Base-by-base conservation (phyloP, 2,113 vertebrate genomes). In the Myrmecobius fasciatus region DNA sequence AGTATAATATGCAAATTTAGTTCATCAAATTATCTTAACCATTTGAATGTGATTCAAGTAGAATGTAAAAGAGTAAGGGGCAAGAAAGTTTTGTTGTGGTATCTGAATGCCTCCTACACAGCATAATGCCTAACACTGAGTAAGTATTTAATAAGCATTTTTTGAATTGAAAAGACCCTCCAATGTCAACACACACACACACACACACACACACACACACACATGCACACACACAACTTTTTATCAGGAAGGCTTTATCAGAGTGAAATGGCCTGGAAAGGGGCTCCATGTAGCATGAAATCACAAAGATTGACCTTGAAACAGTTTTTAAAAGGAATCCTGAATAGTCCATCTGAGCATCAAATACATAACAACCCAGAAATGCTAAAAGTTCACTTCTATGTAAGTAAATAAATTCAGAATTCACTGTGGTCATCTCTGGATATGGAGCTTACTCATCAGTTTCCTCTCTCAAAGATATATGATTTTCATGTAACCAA, bases 271-370 rank as follows among this genome's bases (percentile, higher is more conserved):
- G 93, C 95, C 97, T 97, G 95, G 97, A 97, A 98, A 95, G 95
- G 93, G 53, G 92, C 98, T 93, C 96, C 97, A 98, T 97, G 98
- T 98, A 98, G 96, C 97, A 98, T 98, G 96, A 98, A 98, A 98
- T 97, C 96, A 98, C 91, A 95, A 95, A 98, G 96, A 98, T 97
- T 96, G 97, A 98, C 97, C 97, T 98, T 98, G 98, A 98, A 97
- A 96, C 93, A 97, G 97, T 98, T 98, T 98, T 97, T 91, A 97
- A 97, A 98, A 96, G 96, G 91, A 98, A 97, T 98, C 96, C 95
- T 67, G 95, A 97, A 54, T 28, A 90, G 97, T 97, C 95, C 94
- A 56, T 97, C 96, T 97, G 94, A 93, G 83, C 92, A 97, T 67
- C 93, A 97, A 94, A 97, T 98, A 96, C 97, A 97, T 97, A 94